Conservation (phyloP, 2,797 vertebrate genomes). For the Mico argentatus region DNA sequence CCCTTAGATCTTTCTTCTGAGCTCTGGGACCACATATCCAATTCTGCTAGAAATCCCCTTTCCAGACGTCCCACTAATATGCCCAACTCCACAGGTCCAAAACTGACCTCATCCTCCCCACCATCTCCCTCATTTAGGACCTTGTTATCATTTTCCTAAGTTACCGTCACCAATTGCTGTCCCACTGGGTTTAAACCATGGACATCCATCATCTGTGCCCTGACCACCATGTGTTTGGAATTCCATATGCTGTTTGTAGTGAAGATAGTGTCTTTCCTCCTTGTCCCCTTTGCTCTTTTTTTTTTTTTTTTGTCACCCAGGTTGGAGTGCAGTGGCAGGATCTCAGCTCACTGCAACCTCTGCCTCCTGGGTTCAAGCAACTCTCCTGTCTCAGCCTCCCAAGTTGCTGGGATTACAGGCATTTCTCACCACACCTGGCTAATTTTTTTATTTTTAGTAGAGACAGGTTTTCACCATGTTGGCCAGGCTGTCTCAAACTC, state of each 20-base stretch:
- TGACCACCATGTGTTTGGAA: background rate
- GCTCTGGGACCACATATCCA: background rate
- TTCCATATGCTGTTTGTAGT: background rate
- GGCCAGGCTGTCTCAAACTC: background rate
- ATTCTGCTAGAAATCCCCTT: background rate
- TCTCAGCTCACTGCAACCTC: background rate
- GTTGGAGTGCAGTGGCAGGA: background rate
- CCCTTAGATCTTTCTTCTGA: background rate
- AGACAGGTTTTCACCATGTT: background rate
- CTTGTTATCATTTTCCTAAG: background rate
- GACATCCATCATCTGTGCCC: background rate
- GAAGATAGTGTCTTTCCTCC: background rate
- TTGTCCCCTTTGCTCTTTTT: background rate
- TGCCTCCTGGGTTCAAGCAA: background rate
- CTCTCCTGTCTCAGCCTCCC: background rate
- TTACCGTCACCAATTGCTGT: background rate
- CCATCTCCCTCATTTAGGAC: background rate
- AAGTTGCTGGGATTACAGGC: background rate
- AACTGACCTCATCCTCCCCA: background rate
- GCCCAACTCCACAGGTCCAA: background rate
- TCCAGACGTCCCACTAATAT: background rate
- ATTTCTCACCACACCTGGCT: background rate
- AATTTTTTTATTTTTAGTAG: background rate
- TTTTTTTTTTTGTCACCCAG: background rate
- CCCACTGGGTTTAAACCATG: background rate